Percentiles rank a stretch among this genome's conserved stretches.
Conservation (phyloP, 2,888 invertebrate genomes). For the Acleris literana region DNA sequence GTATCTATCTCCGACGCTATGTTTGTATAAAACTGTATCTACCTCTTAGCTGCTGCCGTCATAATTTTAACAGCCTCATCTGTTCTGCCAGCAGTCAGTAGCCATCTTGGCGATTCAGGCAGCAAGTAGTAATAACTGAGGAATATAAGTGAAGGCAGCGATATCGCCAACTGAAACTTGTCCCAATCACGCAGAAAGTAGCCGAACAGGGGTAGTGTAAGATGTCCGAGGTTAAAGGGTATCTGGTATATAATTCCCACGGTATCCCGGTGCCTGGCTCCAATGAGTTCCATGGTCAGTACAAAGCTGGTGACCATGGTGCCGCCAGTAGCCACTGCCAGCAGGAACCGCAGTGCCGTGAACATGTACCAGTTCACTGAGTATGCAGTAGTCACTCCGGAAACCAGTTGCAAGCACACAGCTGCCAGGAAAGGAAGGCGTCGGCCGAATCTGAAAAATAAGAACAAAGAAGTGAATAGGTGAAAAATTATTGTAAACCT, state of each 20-base stretch:
- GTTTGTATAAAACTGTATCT: constrained; percentile 34
- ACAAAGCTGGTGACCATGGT: constrained; percentile 92
- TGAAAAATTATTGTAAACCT: too few species aligned
- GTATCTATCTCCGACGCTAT: too few species aligned
- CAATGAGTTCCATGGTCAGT: constrained; percentile 87
- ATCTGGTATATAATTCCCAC: constrained; percentile 88
- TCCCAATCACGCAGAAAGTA: constrained; percentile 87
- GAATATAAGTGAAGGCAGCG: constrained; percentile 85
- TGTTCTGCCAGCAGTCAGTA: constrained; percentile 87
- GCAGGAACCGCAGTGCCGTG: constrained; percentile 87
- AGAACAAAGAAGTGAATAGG: constrained; percentile 9
- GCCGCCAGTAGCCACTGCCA: constrained; percentile 91
- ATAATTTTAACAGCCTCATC: constrained; percentile 86
- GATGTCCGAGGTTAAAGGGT: constrained; percentile 88
- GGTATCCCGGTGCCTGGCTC: constrained; percentile 85
- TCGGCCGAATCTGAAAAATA: constrained; percentile 86
- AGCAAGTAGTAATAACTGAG: constrained; percentile 88
- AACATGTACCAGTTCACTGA: constrained; percentile 87
- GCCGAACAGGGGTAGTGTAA: constrained; percentile 85
- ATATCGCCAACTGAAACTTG: constrained; percentile 86
- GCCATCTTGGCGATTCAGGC: constrained; percentile 93
- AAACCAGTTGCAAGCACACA: constrained; percentile 88
- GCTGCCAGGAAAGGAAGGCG: constrained; percentile 88
- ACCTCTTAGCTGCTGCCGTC: constrained; percentile 85
- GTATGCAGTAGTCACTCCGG: constrained; percentile 88